Evolutionary conservation across 1,140 invertebrate species (phyloP).

Genomic region (Drosophila ercepeae): DNA sequence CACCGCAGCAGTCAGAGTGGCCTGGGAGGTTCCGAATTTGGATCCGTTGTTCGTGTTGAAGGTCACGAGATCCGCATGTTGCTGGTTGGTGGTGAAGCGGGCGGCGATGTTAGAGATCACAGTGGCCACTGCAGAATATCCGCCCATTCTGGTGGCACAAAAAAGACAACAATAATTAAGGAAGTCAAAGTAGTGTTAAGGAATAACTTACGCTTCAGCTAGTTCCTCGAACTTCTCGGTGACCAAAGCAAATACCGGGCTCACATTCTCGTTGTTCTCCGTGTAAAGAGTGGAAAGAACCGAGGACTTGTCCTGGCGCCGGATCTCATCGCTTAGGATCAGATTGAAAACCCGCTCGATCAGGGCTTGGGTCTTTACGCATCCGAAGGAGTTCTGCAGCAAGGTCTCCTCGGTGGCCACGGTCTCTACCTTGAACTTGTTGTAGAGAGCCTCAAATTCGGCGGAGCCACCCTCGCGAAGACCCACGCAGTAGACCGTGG

Average conservation of each 20-base stretch:
- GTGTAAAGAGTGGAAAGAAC: conserved; percentile 83
- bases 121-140: conserved; percentile 82
- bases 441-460: conserved; percentile 85
- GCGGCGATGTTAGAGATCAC: conserved; percentile 84
- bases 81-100: conserved; percentile 83
- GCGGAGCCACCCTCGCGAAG: conserved; percentile 84
- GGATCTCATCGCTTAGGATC: conserved; percentile 77
- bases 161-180: conserved; percentile 19
- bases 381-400: conserved; percentile 86
- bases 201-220: conserved; percentile 83
- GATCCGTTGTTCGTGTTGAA: conserved; percentile 50
- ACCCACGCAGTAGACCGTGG: conserved; percentile 86
- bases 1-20: conserved; percentile 56
- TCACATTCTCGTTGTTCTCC: conserved; percentile 83
- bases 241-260: conserved; percentile 84
- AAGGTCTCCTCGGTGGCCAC: conserved; percentile 85
- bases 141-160: conserved; percentile 66
- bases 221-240: conserved; percentile 74
- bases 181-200: background rate
- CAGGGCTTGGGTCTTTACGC: conserved; percentile 84
- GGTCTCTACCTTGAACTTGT: conserved; percentile 83
- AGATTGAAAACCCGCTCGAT: conserved; percentile 73
- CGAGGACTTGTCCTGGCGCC: conserved; percentile 80
- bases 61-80: conserved; percentile 67
- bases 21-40: conserved; percentile 56